Base-by-base conservation (phyloP, 64 coral and sea anemone genomes). In the Porites lutea region DNA sequence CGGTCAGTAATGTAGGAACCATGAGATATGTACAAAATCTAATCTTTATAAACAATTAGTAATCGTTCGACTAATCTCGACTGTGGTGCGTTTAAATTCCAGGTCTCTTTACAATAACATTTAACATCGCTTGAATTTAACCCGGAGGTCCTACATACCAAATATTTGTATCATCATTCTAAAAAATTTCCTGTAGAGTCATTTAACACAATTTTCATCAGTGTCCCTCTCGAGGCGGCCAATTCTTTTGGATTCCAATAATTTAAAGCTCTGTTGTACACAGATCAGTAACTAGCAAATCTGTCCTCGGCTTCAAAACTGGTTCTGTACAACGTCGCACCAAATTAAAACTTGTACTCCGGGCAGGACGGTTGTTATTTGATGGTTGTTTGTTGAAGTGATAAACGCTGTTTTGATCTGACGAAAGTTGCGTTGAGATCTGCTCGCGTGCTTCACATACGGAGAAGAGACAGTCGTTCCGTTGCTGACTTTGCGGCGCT, bases 241-340 rank as follows among this genome's bases (percentile, higher is more conserved):
- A 37, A 37, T 37, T 37, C 46, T 52, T 21, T 5, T 44, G 9
- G 63, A 84, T 84, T 68, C 48, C 37, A 82, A 82, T 45, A 63
- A 46, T 68, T 84, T 68, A 84, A 68, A 84, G 81, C 47, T 84
- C 81, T 1, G 81, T 84, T 84, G 81, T 84, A 67, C 81, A 84
- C n/a, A 84, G 51, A 67, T 84, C 81, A 4, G 81, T 84, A 2
- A 84, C 81, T 63, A 84, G 66, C 16, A 68, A 51, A 5, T 84
- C 62, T 12, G 15, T 66, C 48, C 48, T 83, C 57, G 27, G 27
- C 27, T 66, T 65, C 11, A 84, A 19, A 18, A 84, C 45, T 11
- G 81, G 81, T 51, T 84, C 81, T 47, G 81, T 84, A 4, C 81
- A 46, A 3, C 81, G 61, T 52, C 81, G 27, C 5, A 52, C 47